phyloP scores from a whole-genome alignment of 2,113 vertebrate genomes.

The Neopipo cinnamomea region DNA sequence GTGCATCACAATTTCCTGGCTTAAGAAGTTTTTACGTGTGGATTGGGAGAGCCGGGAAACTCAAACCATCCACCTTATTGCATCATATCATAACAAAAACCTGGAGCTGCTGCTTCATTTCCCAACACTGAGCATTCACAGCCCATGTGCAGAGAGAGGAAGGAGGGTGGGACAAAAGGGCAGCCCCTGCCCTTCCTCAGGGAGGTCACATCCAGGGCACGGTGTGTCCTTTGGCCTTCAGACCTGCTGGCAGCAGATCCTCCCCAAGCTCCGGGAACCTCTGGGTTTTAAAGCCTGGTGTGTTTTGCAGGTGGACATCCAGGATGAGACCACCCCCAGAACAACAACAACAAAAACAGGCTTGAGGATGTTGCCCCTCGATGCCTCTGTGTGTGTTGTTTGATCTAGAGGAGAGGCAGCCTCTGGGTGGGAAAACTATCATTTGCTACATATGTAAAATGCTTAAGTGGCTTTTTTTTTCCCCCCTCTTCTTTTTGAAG shows the following conservation, averaged over 20 bases:
- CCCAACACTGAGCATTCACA: not conserved
- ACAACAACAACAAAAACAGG: not conserved
- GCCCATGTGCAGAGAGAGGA: not conserved
- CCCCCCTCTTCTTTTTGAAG: not conserved
- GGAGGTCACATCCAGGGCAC: accelerated
- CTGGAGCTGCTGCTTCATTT: not conserved
- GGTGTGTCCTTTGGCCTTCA: not conserved
- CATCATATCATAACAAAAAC: not conserved
- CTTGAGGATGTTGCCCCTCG: not conserved
- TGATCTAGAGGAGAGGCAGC: not conserved
- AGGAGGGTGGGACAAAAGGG: not conserved
- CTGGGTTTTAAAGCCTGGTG: not conserved
- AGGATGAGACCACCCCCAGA: not conserved
- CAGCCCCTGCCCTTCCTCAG: not conserved
- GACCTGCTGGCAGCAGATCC: not conserved
- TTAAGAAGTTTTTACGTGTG: not conserved
- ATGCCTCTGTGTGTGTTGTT: not conserved
- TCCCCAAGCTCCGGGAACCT: not conserved
- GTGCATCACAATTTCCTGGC: not conserved
- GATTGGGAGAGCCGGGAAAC: not conserved
- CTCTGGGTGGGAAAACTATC: not conserved
- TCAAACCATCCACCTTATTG: not conserved
- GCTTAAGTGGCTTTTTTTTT: accelerated
- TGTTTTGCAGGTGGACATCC: not conserved
- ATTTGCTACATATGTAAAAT: slow-evolving; percentile 3